Conservation (phyloP, 2,113 vertebrate species). For the Tetrax tetrax region DNA sequence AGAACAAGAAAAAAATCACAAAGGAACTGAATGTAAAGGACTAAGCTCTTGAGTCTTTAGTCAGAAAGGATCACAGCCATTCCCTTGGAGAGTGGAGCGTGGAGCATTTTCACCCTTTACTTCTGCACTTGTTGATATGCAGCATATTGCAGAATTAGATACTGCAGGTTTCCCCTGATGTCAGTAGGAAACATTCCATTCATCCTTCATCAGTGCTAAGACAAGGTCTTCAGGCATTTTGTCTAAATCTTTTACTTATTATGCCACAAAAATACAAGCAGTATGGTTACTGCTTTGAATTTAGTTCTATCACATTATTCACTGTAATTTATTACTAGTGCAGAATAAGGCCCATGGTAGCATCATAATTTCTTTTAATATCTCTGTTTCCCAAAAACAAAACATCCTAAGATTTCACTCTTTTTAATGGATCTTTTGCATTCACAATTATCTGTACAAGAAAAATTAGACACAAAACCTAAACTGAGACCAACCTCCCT, state of each 20-base stretch:
- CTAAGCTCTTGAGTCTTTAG: not conserved
- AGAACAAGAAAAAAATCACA: not conserved
- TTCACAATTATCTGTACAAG: not conserved
- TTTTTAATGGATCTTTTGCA: not conserved
- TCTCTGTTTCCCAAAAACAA: not conserved
- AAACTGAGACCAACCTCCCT: not conserved
- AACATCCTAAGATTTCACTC: not conserved
- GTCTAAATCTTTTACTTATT: not conserved
- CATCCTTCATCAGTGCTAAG: not conserved
- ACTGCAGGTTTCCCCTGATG: not conserved
- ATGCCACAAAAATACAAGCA: not conserved
- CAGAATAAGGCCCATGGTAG: not conserved
- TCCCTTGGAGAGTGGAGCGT: accelerated
- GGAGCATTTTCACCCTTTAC: not conserved
- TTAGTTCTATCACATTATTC: not conserved
- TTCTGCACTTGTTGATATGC: accelerated
- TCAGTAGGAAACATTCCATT: not conserved
- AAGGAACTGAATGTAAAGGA: not conserved
- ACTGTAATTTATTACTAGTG: not conserved
- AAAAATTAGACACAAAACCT: not conserved
- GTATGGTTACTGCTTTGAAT: not conserved
- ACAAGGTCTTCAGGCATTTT: not conserved
- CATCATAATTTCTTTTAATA: not conserved
- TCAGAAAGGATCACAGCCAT: not conserved
- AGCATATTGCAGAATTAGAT: not conserved